phyloP scores from a whole-genome alignment of 2,113 vertebrate species.

The Chloroceryle aenea region DNA sequence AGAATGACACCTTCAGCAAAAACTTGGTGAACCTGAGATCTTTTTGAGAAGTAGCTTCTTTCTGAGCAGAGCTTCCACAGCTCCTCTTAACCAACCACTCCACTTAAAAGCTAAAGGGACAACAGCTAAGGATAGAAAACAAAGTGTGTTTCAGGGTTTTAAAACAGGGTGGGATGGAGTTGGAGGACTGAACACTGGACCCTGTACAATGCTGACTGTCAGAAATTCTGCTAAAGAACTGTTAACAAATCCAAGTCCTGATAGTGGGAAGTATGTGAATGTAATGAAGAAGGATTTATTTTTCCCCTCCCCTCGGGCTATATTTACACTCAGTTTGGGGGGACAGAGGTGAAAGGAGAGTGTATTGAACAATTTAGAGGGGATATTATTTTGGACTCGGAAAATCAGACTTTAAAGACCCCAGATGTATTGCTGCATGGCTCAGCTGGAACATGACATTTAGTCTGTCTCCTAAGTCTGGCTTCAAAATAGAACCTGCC shows the following conservation, averaged over 20 bases:
- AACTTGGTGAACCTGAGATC: neutral
- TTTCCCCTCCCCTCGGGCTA: neutral
- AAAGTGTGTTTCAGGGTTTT: neutral
- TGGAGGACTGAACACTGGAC: neutral
- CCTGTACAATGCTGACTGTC: neutral
- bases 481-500: conserved; percentile 26
- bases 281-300: neutral
- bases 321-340: neutral
- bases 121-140: neutral
- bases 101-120: neutral
- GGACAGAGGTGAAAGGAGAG: neutral
- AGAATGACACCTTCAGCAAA: neutral
- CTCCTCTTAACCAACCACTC: neutral
- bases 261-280: neutral
- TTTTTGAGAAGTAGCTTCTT: neutral
- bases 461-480: neutral
- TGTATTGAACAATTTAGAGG: neutral
- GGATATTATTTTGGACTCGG: neutral
- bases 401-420: neutral
- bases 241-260: neutral
- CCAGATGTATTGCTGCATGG: neutral
- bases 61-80: neutral
- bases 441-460: conserved; percentile 2
- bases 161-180: no score
- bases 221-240: neutral